These are phyloP conservation scores for Caenorhabditis doughertyi DNA, from an alignment of 2,888 invertebrate genomes.

Conservation along the genomic window DNA sequence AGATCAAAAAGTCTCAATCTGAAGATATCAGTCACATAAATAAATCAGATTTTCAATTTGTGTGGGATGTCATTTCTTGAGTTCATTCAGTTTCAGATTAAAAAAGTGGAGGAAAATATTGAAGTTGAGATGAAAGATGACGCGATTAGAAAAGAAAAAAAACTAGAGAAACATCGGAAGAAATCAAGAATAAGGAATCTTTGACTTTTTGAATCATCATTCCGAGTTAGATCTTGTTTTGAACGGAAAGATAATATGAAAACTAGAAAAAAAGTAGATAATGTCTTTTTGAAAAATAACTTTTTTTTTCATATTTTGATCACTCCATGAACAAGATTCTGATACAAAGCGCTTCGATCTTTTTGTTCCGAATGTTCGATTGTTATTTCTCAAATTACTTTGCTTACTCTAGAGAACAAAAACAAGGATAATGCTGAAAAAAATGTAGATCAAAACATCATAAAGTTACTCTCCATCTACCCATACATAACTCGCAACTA, in stretches of 20 bases:
- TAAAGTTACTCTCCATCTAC: background rate
- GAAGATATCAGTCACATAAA: background rate
- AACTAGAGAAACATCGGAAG: constrained; percentile 8
- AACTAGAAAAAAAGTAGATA: too few relatives aligned
- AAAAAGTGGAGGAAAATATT: background rate
- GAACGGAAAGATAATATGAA: too few relatives aligned
- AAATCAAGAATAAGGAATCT: background rate
- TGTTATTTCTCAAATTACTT: background rate
- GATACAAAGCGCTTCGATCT: too few relatives aligned
- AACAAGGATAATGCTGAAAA: background rate
- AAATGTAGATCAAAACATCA: background rate
- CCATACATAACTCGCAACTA: background rate
- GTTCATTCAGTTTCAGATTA: constrained; percentile 1
- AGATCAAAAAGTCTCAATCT: constrained; percentile 13
- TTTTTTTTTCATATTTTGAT: too few relatives aligned
- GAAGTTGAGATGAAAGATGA: constrained; percentile 22
- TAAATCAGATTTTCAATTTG: constrained; percentile 18
- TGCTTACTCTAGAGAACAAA: background rate
- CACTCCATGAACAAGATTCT: too few relatives aligned
- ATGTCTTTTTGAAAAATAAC: too few relatives aligned
- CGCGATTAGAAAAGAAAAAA: constrained; percentile 33
- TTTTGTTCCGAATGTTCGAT: too few relatives aligned
- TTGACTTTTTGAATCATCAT: constrained; percentile 6
- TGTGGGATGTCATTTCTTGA: constrained; percentile 32
- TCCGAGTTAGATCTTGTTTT: too few relatives aligned